Evolutionary conservation across 2,797 vertebrate species (phyloP).

Genomic region (Halcyon smyrnensis): DNA sequence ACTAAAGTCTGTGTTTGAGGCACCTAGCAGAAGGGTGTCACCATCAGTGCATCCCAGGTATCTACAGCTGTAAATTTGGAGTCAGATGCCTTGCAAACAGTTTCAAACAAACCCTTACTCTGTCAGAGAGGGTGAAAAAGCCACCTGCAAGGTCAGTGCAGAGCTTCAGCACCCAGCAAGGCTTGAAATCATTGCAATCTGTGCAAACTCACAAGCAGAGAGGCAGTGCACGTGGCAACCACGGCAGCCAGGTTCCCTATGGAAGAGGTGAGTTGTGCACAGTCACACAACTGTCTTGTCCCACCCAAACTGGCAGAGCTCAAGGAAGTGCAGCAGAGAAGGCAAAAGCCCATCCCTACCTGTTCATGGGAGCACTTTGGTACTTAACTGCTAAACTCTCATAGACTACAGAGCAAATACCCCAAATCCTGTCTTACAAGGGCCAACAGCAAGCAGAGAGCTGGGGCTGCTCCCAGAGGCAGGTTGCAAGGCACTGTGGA

Average conservation of each 20-base stretch:
- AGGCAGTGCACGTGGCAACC: not conserved
- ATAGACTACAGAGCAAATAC: not conserved
- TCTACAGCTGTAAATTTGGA: rapidly evolving
- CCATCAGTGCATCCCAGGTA: not conserved
- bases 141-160: not conserved
- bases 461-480: not conserved
- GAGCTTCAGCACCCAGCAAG: not conserved
- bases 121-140: not conserved
- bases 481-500: not conserved
- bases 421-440: not conserved
- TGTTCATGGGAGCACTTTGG: too few relatives aligned
- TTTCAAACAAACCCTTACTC: not conserved
- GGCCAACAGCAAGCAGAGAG: not conserved
- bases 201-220: too few relatives aligned
- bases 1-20: not conserved
- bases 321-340: not conserved
- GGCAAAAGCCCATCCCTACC: not conserved
- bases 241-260: not conserved
- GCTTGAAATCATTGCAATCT: not conserved
- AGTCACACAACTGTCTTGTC: not conserved
- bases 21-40: not conserved
- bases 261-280: not conserved
- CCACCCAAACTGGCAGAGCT: not conserved
- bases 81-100: not conserved
- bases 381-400: not conserved